Conservation (phyloP, 2,113 vertebrate genomes). For the Corythornis vintsioides region DNA sequence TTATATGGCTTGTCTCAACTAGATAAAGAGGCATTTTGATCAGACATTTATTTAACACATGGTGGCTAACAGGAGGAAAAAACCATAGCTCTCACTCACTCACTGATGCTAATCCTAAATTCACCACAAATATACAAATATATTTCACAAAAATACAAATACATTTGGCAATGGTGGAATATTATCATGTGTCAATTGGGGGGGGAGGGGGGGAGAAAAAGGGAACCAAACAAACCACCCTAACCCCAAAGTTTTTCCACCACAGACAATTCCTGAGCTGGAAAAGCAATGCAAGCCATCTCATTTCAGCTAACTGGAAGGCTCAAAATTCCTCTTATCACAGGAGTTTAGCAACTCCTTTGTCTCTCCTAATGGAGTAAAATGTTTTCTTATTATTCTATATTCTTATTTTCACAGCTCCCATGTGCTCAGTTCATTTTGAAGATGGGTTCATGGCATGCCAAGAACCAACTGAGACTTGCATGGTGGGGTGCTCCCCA, state of each 20-base stretch:
- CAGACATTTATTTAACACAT: neutral
- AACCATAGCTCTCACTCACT: neutral
- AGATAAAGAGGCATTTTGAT: conserved; percentile 2
- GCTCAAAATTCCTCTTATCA: neutral
- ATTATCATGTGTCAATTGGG: neutral
- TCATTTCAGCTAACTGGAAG: neutral
- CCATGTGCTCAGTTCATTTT: neutral
- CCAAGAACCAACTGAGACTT: neutral
- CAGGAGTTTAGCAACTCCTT: neutral
- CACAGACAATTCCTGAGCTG: neutral
- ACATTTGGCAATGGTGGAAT: neutral
- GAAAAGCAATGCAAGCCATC: neutral
- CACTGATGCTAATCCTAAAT: neutral
- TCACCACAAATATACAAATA: no score
- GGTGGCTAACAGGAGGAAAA: neutral
- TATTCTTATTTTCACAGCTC: no score
- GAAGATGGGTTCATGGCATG: neutral
- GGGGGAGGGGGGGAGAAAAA: no score
- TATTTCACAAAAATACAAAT: neutral
- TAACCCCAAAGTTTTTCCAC: neutral
- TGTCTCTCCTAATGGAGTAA: neutral
- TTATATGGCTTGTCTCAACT: neutral
- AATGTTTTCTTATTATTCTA: neutral
- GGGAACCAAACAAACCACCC: neutral
- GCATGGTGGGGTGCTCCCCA: accelerated